These are phyloP conservation scores for Kryptopterus vitreolus DNA, from an alignment of 2,797 vertebrate genomes.

Conservation along the genomic window DNA sequence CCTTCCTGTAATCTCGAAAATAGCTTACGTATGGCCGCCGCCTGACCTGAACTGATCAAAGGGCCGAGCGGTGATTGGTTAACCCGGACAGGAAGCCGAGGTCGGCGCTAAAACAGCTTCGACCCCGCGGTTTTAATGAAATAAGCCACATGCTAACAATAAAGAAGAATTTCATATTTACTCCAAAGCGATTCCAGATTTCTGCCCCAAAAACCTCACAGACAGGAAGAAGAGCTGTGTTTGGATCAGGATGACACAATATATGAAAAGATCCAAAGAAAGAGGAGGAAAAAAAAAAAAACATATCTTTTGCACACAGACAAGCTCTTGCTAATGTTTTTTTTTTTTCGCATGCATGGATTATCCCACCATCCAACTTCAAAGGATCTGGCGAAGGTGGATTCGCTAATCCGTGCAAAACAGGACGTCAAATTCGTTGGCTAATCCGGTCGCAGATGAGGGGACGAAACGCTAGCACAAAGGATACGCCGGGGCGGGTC, in stretches of 20 bases:
- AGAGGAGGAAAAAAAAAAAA: too few species aligned
- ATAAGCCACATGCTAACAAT: constrained; percentile 28
- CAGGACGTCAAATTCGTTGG: background rate
- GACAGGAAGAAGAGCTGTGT: background rate
- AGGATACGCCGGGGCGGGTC: too few species aligned
- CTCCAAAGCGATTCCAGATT: constrained; percentile 30
- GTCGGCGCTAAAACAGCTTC: constrained; percentile 14
- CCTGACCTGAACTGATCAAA: constrained; percentile 43
- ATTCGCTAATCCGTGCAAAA: constrained; percentile 31
- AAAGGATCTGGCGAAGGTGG: constrained; percentile 11
- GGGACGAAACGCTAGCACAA: background rate
- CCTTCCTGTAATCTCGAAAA: constrained; percentile 33
- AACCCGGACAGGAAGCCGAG: constrained; percentile 27
- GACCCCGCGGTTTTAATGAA: constrained; percentile 19
- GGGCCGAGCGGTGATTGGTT: constrained; percentile 13
- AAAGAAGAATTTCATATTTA: constrained; percentile 9
- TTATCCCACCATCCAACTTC: background rate
- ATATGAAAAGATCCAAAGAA: background rate
- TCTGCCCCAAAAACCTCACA: background rate
- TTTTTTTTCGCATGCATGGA: too few species aligned
- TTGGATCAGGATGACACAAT: constrained; percentile 14
- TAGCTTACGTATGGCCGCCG: constrained; percentile 31
- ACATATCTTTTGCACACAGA: background rate
- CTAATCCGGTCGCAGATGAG: constrained; percentile 6
- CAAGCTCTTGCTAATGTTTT: background rate